These are phyloP conservation scores for Diorhabda sublineata DNA, from an alignment of 1,140 invertebrate species.

Conservation along the genomic window DNA sequence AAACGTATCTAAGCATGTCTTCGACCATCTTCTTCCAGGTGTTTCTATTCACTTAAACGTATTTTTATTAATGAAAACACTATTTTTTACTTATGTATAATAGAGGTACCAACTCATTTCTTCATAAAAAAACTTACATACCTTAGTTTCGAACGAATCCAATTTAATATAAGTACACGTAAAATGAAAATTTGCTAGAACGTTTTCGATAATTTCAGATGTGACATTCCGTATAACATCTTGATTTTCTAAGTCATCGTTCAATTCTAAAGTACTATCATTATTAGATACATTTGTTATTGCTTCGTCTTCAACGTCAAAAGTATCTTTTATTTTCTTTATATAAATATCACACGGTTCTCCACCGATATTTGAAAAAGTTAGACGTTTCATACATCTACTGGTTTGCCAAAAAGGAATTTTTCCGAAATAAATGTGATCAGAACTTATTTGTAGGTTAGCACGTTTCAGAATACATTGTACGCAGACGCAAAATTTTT, in stretches of 20 bases:
- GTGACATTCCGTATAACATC: slow-evolving; percentile 7
- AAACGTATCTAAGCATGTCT: no score
- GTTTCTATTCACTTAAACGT: no score
- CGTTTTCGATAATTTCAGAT: slow-evolving; percentile 20
- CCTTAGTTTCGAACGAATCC: not conserved
- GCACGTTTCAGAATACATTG: slow-evolving; percentile 21
- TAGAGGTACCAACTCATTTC: not conserved
- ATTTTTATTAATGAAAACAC: no score
- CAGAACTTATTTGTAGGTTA: slow-evolving; percentile 20
- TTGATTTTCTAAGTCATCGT: not conserved
- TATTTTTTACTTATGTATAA: no score
- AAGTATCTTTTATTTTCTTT: slow-evolving; percentile 20
- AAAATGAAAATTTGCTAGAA: slow-evolving; percentile 25
- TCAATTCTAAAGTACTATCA: slow-evolving; percentile 14
- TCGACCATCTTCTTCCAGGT: no score
- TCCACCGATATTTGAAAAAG: slow-evolving; percentile 23
- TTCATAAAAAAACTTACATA: slow-evolving; percentile 13
- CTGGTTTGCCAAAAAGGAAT: slow-evolving; percentile 28
- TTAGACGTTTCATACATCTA: not conserved
- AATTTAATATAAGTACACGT: not conserved
- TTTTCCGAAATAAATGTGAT: slow-evolving; percentile 24
- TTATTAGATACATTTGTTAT: not conserved
- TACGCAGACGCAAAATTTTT: slow-evolving; percentile 22
- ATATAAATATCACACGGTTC: slow-evolving; percentile 25
- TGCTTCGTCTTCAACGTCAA: slow-evolving; percentile 9